A percentile compares a stretch with the other conserved stretches of the same genome.
Conservation (phyloP, 2,888 invertebrate species). For the Melangyna quadrimaculata region DNA sequence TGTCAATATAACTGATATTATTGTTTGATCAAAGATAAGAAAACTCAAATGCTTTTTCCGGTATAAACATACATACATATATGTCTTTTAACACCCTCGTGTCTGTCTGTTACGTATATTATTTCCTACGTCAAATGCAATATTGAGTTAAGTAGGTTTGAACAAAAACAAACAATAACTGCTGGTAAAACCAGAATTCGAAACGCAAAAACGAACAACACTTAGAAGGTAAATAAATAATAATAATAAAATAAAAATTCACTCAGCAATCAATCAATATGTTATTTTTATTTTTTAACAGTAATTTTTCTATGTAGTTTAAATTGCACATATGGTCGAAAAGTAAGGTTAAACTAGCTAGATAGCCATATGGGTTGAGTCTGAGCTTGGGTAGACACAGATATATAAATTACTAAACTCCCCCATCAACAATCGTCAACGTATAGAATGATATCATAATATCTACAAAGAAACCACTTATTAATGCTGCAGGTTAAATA, state of each 20-base stretch:
- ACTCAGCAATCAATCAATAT: neutral
- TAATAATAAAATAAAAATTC: neutral
- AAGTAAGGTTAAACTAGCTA: neutral
- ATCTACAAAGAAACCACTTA: neutral
- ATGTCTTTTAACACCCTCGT: neutral
- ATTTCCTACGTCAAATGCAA: neutral
- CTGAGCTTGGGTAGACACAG: neutral
- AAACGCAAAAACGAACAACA: neutral
- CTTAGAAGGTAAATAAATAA: neutral
- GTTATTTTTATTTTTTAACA: neutral
- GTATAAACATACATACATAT: neutral
- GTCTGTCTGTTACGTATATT: too few species aligned
- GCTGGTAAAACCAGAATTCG: constrained; percentile 14
- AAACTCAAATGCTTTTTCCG: constrained; percentile 1
- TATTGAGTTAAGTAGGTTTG: neutral
- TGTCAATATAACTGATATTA: constrained; percentile 9
- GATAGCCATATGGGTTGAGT: neutral
- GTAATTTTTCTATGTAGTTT: neutral
- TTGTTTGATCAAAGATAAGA: constrained; percentile 9
- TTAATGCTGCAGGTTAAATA: neutral
- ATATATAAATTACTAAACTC: too few species aligned
- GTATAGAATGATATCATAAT: neutral
- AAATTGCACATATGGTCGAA: neutral
- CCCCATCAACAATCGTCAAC: neutral
- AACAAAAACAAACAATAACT: neutral